phyloP scores from a whole-genome alignment of 2,797 vertebrate species.

The Phrynocephalus forsythii region DNA sequence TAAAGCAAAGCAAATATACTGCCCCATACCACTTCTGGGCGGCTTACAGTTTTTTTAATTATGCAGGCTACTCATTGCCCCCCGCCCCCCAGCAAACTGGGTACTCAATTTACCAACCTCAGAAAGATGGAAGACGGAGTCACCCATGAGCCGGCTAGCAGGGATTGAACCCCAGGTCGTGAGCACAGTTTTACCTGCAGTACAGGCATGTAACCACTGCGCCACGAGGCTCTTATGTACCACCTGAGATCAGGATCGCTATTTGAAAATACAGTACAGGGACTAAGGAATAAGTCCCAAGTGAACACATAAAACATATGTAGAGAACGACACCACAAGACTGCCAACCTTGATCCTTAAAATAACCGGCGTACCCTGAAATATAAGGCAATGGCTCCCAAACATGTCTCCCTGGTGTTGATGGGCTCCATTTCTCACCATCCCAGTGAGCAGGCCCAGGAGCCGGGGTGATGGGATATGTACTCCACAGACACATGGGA shows the following conservation, averaged over 20 bases:
- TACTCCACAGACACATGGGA: background rate
- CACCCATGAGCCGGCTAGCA: no score
- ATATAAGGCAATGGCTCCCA: background rate
- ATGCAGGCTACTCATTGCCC: no score
- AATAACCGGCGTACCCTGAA: fast-evolving
- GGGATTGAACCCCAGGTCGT: no score
- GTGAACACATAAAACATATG: background rate
- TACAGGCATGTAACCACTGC: no score
- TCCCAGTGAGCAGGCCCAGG: background rate
- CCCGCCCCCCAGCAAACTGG: no score
- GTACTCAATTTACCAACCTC: no score
- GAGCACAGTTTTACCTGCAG: no score
- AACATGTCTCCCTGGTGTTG: background rate
- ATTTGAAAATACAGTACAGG: background rate
- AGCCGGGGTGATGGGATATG: no score
- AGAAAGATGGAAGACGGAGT: no score
- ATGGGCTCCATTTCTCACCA: background rate
- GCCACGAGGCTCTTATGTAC: background rate
- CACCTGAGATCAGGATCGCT: background rate
- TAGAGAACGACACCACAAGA: background rate
- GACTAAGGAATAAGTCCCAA: background rate
- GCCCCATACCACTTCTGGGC: no score
- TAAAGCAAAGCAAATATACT: no score
- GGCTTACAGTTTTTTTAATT: no score
- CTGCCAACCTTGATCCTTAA: background rate